A percentile compares a stretch with the other conserved stretches of the same genome.
Conservation (phyloP, 2,797 vertebrate genomes). For the Hemibagrus guttatus region DNA sequence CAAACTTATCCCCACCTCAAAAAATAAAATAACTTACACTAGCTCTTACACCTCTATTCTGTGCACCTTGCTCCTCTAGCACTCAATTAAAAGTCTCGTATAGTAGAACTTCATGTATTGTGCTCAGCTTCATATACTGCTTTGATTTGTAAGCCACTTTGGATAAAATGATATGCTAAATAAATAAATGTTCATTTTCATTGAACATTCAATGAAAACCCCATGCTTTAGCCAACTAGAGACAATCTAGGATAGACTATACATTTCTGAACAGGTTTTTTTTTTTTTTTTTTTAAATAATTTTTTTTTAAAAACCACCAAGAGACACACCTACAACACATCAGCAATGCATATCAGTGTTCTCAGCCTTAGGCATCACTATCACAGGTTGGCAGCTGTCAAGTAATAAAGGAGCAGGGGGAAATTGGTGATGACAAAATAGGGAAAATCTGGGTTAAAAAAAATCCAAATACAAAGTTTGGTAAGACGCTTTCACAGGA, state of each 20-base stretch:
- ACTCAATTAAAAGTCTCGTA: no score
- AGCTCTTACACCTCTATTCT: no score
- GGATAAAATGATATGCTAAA: no score
- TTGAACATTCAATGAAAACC: background rate
- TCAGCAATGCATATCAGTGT: constrained; percentile 4
- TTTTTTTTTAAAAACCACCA: background rate
- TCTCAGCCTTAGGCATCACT: constrained; percentile 20
- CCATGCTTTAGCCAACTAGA: background rate
- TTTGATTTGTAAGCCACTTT: no score
- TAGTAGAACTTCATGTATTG: no score
- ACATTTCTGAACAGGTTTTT: no score
- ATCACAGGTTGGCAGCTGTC: constrained; percentile 24
- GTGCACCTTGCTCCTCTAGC: no score
- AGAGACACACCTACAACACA: background rate
- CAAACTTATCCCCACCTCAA: no score
- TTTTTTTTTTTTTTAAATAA: background rate
- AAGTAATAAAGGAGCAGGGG: background rate
- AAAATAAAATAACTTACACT: no score
- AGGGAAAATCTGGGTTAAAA: background rate
- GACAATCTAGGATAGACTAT: background rate
- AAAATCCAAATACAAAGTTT: background rate
- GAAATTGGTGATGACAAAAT: constrained; percentile 16
- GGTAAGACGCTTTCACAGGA: background rate
- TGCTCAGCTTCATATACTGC: no score
- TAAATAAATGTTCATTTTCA: no score